phyloP scores from a whole-genome alignment of 2,113 vertebrate genomes.

The Erythrolamprus reginae region DNA sequence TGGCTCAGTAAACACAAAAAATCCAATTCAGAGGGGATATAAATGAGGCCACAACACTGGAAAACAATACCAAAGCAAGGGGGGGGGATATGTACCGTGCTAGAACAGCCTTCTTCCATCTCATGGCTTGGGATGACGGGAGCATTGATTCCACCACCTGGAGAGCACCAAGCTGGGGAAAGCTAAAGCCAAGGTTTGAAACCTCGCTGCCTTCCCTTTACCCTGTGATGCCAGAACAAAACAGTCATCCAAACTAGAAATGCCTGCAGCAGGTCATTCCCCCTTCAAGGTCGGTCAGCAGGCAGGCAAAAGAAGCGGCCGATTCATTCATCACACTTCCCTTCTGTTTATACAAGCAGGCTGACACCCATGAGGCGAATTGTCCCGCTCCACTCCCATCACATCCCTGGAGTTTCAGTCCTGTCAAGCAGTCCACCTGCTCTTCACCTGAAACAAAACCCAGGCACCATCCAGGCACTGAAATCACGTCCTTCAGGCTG shows the following conservation, averaged over 20 bases:
- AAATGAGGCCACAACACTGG: constrained; percentile 38
- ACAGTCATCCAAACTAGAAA: constrained; percentile 25
- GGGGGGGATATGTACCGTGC: neutral
- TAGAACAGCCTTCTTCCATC: too few relatives aligned
- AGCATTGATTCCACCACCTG: neutral
- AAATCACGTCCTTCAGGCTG: constrained; percentile 60
- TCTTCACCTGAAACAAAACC: constrained; percentile 27
- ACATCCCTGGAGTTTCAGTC: constrained; percentile 39
- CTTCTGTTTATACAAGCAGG: neutral
- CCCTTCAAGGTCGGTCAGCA: constrained; percentile 36
- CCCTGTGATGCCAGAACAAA: neutral
- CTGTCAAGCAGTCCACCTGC: constrained; percentile 51
- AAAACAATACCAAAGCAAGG: constrained; percentile 15
- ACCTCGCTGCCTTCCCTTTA: neutral
- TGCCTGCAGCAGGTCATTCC: constrained; percentile 30
- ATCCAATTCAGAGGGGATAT: neutral
- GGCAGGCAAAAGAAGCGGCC: neutral
- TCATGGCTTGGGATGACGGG: neutral
- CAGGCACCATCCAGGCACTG: constrained; percentile 51
- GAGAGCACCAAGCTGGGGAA: too few relatives aligned
- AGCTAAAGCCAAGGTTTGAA: neutral
- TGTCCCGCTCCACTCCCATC: constrained; percentile 16
- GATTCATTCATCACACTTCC: constrained; percentile 10
- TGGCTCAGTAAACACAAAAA: constrained; percentile 52
- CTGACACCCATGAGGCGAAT: constrained; percentile 30